Conservation (phyloP, 2,113 vertebrate species). For the Chamaea fasciata region DNA sequence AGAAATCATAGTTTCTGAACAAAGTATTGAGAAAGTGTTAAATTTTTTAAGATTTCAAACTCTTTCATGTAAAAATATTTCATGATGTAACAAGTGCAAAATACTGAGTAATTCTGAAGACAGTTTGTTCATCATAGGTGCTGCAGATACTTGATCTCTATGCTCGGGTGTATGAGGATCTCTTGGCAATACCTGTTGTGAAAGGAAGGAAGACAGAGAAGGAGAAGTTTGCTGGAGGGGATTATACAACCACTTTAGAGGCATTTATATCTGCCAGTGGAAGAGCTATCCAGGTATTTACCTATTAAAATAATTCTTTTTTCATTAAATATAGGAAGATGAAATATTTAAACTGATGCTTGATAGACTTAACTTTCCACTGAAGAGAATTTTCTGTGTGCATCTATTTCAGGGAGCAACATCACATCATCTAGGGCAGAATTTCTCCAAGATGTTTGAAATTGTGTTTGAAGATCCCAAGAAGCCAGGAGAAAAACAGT, state of each 20-base stretch:
- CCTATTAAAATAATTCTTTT: background rate
- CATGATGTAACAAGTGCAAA: background rate
- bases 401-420: conserved; percentile 83
- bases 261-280: conserved; percentile 95
- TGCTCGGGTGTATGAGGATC: conserved; percentile 89
- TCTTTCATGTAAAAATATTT: background rate
- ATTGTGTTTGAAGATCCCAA: conserved; percentile 94
- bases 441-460: conserved; percentile 98
- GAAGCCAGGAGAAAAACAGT: conserved; percentile 91
- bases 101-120: background rate
- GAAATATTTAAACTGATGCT: background rate
- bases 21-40: background rate
- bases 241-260: conserved; percentile 95
- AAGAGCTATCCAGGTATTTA: conserved; percentile 90
- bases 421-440: conserved; percentile 96
- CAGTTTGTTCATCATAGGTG: conserved; percentile 72
- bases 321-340: background rate
- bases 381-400: background rate
- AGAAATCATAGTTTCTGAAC: background rate
- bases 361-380: background rate
- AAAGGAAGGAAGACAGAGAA: conserved; percentile 96
- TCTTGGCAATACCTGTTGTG: conserved; percentile 95
- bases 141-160: conserved; percentile 94
- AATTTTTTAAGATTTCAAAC: background rate
- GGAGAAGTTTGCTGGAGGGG: conserved; percentile 96